These are phyloP conservation scores for Chlamydotis undulata DNA, from an alignment of 2,113 vertebrate genomes.

Conservation along the genomic window DNA sequence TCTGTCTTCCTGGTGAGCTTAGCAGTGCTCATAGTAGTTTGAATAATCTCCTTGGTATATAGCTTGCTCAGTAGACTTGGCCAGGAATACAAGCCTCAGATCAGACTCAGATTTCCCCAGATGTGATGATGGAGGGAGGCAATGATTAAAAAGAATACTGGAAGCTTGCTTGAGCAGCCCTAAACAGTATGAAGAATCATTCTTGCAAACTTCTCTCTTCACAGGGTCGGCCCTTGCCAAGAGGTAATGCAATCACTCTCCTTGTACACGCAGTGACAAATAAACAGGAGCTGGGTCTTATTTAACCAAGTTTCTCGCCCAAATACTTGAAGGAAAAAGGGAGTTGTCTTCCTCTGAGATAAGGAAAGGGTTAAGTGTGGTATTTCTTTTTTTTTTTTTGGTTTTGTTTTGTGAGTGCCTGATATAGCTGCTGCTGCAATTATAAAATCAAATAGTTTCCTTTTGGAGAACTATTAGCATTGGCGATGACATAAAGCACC, in stretches of 20 bases:
- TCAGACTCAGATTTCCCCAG: background rate
- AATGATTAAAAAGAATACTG: background rate
- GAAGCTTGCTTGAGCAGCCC: background rate
- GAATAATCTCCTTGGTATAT: background rate
- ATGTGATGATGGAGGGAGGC: background rate
- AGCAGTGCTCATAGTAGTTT: background rate
- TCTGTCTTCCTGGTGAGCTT: background rate
- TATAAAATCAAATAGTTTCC: conserved; percentile 7
- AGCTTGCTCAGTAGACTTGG: background rate
- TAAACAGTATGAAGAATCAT: background rate
- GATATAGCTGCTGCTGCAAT: conserved; percentile 25
- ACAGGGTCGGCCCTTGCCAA: background rate
- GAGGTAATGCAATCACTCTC: background rate
- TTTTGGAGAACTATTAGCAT: conserved; percentile 26
- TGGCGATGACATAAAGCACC: conserved; percentile 25
- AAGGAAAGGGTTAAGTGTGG: background rate
- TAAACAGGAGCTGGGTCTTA: background rate
- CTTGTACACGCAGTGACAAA: background rate
- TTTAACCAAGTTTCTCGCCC: background rate
- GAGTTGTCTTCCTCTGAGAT: background rate
- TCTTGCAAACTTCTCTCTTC: background rate
- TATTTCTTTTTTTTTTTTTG: background rate
- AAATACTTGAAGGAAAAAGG: background rate
- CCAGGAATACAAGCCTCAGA: background rate
- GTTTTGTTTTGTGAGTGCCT: background rate